phyloP scores from a whole-genome alignment of 2,888 invertebrate genomes.

The Ochropleura plecta region DNA sequence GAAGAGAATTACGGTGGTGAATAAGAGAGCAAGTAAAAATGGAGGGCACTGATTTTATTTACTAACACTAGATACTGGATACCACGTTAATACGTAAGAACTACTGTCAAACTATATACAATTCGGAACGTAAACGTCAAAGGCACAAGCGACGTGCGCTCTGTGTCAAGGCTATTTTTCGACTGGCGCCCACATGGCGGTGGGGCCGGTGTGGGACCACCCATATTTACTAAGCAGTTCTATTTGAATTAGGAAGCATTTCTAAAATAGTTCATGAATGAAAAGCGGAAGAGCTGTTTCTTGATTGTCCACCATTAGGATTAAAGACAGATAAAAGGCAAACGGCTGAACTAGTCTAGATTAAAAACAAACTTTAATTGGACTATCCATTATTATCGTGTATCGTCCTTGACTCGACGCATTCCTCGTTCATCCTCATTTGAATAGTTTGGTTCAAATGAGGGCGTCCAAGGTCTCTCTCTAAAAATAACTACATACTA shows the following conservation, averaged over 20 bases:
- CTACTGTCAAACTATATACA: not conserved
- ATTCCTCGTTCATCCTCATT: constrained; percentile 6
- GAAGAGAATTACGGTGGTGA: not conserved
- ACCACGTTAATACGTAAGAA: not conserved
- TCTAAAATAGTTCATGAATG: not conserved
- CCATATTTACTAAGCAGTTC: constrained; percentile 11
- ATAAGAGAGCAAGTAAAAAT: not conserved
- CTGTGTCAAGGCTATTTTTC: not conserved
- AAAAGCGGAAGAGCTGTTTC: not conserved
- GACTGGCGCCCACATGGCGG: constrained; percentile 18
- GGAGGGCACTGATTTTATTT: constrained; percentile 15
- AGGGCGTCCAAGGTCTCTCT: constrained; percentile 8
- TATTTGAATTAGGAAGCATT: constrained; percentile 11
- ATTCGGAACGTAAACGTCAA: constrained; percentile 1
- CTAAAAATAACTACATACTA: not conserved
- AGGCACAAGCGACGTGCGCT: constrained; percentile 5
- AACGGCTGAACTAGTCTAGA: not conserved
- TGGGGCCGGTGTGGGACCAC: not conserved
- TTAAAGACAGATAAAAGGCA: not conserved
- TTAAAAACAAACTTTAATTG: not conserved
- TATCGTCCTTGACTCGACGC: not conserved
- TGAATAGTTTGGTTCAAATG: not conserved
- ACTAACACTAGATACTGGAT: constrained; percentile 6
- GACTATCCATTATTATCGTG: not conserved
- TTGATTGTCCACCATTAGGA: not conserved